Evolutionary conservation across 2,797 vertebrate species (phyloP).

Genomic region (Tiaroga cobitis): DNA sequence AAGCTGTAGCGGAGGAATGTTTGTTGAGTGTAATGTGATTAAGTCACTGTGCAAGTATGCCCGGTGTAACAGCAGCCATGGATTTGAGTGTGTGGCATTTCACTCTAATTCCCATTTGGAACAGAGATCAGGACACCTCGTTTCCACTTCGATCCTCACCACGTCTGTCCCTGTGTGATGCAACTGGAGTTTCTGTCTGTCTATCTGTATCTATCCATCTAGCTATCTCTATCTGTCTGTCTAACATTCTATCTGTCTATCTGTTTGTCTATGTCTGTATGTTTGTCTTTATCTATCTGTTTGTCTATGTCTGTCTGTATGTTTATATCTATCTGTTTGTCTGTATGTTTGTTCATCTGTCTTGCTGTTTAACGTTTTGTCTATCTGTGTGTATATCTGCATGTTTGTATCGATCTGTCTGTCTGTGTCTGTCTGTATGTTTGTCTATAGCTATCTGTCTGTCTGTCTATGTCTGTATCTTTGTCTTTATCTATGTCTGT

Average conservation of each 20-base stretch:
- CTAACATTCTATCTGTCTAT: not conserved
- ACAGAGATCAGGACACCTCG: conserved; percentile 14
- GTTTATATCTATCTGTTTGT: no score
- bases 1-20: conserved; percentile 22
- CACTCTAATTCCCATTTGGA: conserved; percentile 38
- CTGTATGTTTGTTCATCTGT: no score
- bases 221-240: not conserved
- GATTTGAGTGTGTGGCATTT: conserved; percentile 11
- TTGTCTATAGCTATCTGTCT: no score
- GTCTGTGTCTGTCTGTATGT: not conserved
- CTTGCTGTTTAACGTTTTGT: not conserved
- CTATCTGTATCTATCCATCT: no score
- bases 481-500: no score
- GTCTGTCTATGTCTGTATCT: no score
- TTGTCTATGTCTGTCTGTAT: no score
- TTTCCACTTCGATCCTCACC: conserved; percentile 20
- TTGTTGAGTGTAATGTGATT: conserved; percentile 18
- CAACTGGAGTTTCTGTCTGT: conserved; percentile 6
- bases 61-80: not conserved
- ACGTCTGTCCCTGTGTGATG: not conserved
- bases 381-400: not conserved
- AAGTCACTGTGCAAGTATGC: conserved; percentile 20
- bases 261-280: not conserved
- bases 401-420: not conserved
- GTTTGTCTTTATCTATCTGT: no score